Conservation (phyloP, 1,140 invertebrate genomes). For the Hypothenemus hampei region DNA sequence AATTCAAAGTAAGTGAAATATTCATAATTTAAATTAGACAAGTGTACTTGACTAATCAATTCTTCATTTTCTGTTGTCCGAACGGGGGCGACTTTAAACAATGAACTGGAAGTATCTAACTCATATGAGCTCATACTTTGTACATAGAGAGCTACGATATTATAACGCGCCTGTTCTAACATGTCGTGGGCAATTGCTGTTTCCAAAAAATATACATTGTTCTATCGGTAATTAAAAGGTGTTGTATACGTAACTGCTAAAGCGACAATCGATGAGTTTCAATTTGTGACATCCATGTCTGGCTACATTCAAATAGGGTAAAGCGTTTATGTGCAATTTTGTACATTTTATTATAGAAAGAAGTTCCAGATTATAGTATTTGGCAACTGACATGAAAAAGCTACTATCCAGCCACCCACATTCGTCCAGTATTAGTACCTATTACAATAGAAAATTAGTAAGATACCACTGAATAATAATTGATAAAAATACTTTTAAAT, state of each 20-base stretch:
- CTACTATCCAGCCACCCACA: slow-evolving; percentile 34
- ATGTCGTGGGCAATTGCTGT: slow-evolving; percentile 29
- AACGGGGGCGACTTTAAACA: slow-evolving; percentile 2
- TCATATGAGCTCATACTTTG: slow-evolving; percentile 32
- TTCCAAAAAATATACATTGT: not conserved
- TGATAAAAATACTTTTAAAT: slow-evolving; percentile 33
- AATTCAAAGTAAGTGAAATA: not conserved
- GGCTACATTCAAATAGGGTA: slow-evolving; percentile 35
- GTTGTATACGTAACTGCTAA: slow-evolving; percentile 23
- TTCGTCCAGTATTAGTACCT: slow-evolving; percentile 38
- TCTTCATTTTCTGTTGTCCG: slow-evolving; percentile 1
- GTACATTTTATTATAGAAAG: slow-evolving; percentile 38
- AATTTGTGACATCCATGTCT: slow-evolving; percentile 36
- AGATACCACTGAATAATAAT: not conserved
- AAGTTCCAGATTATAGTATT: slow-evolving; percentile 36
- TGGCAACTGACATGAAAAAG: slow-evolving; percentile 36
- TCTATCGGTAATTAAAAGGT: no score
- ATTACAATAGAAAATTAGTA: slow-evolving; percentile 10
- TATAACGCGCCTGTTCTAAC: slow-evolving; percentile 21
- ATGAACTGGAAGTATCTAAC: slow-evolving; percentile 21
- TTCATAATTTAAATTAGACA: no score
- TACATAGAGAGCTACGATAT: slow-evolving; percentile 30
- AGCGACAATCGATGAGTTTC: slow-evolving; percentile 35
- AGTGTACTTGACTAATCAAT: slow-evolving; percentile 10
- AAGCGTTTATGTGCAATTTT: slow-evolving; percentile 30